Conservation (phyloP, 1,140 invertebrate species). For the Acromyrmex heyeri region DNA sequence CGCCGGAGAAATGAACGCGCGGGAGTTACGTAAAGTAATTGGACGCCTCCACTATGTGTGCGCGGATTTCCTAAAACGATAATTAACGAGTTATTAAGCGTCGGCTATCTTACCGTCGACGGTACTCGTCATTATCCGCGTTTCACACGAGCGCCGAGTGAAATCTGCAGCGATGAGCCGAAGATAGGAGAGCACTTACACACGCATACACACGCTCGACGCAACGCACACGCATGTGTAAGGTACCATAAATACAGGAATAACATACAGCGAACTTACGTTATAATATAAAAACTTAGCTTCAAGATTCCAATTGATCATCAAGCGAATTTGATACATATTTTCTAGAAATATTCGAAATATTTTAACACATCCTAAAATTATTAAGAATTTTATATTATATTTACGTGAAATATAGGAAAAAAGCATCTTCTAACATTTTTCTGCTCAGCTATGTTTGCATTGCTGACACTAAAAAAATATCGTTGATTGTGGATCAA, state of each 20-base stretch:
- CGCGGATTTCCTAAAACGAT: slow-evolving; percentile 87
- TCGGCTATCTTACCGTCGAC: slow-evolving; percentile 77
- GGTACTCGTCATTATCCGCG: slow-evolving; percentile 75
- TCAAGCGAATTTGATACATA: background rate
- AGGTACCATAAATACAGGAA: background rate
- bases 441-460: background rate
- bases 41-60: slow-evolving; percentile 72
- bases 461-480: background rate
- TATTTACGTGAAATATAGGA: background rate
- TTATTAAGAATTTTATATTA: too few species aligned
- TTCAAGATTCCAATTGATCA: background rate
- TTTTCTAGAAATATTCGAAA: background rate
- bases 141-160: slow-evolving; percentile 81
- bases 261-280: background rate
- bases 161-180: slow-evolving; percentile 74
- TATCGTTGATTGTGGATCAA: background rate
- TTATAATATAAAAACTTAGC: background rate
- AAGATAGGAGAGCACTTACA: slow-evolving; percentile 53
- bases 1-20: slow-evolving; percentile 82
- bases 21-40: slow-evolving; percentile 85
- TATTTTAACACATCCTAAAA: background rate
- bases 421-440: background rate
- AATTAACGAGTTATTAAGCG: slow-evolving; percentile 87
- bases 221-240: background rate
- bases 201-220: background rate